Evolutionary conservation across 2,888 invertebrate genomes (phyloP).

Genomic region (Dascillus cervinus): DNA sequence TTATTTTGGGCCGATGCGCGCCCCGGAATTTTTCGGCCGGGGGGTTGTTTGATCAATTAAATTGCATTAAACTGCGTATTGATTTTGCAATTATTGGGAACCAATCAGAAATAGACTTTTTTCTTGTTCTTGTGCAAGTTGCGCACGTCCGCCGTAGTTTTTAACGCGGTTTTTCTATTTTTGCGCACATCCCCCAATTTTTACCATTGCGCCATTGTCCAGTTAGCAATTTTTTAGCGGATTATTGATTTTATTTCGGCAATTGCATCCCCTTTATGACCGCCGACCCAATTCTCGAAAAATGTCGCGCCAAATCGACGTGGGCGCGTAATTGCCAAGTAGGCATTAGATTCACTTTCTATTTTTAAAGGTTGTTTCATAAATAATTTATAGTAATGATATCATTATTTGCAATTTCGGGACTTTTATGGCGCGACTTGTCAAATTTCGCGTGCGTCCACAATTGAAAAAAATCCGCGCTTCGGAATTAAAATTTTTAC

Average conservation of each 20-base stretch:
- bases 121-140: slow-evolving; percentile 34
- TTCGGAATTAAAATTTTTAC: too few species aligned
- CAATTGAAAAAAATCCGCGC: too few species aligned
- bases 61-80: slow-evolving; percentile 41
- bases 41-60: slow-evolving; percentile 36
- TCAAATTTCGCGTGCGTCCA: too few species aligned
- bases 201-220: slow-evolving; percentile 45
- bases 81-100: slow-evolving; percentile 46
- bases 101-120: slow-evolving; percentile 44
- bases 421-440: slow-evolving; percentile 1
- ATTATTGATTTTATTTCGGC: slow-evolving; percentile 37
- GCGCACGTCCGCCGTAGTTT: slow-evolving; percentile 35
- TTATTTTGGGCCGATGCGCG: too few species aligned
- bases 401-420: slow-evolving; percentile 21
- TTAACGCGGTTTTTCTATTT: slow-evolving; percentile 37
- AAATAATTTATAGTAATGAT: slow-evolving; percentile 22
- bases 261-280: slow-evolving; percentile 1
- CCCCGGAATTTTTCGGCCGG: too few species aligned
- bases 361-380: slow-evolving; percentile 33
- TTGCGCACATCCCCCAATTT: slow-evolving; percentile 42
- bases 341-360: slow-evolving; percentile 25
- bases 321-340: slow-evolving; percentile 22
- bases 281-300: too few species aligned
- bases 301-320: too few species aligned
- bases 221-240: slow-evolving; percentile 42